Evolutionary conservation across 2,888 invertebrate genomes (phyloP).

Genomic region (Meta bourneti): DNA sequence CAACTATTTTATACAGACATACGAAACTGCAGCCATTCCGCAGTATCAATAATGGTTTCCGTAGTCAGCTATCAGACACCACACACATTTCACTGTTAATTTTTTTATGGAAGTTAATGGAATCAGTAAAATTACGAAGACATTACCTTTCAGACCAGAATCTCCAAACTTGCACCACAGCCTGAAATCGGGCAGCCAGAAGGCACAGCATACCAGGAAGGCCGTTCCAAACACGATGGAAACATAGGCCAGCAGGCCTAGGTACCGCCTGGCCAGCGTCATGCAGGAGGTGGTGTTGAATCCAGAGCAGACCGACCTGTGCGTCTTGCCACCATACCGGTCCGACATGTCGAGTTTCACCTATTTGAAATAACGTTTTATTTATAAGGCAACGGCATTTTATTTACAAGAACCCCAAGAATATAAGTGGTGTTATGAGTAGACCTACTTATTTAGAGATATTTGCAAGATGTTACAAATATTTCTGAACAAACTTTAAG

Average conservation of each 20-base stretch:
- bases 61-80: too few species aligned
- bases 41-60: too few species aligned
- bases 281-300: not conserved
- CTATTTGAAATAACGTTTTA: not conserved
- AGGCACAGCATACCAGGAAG: slow-evolving; percentile 46
- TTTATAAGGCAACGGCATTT: not conserved
- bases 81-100: too few species aligned
- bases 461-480: too few species aligned
- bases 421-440: too few species aligned
- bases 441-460: too few species aligned
- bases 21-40: too few species aligned
- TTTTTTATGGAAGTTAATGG: too few species aligned
- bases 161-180: slow-evolving; percentile 48
- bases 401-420: too few species aligned
- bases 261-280: slow-evolving; percentile 11
- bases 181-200: slow-evolving; percentile 47
- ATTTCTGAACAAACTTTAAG: too few species aligned
- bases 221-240: slow-evolving; percentile 14
- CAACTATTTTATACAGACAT: too few species aligned
- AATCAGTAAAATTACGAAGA: not conserved
- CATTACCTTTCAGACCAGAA: slow-evolving; percentile 16
- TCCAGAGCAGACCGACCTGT: too few species aligned
- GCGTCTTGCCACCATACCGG: slow-evolving; percentile 34
- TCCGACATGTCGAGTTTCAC: slow-evolving; percentile 39
- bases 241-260: slow-evolving; percentile 20